These are phyloP conservation scores for Perca flavescens DNA, from an alignment of 2,113 vertebrate species.

Conservation along the genomic window DNA sequence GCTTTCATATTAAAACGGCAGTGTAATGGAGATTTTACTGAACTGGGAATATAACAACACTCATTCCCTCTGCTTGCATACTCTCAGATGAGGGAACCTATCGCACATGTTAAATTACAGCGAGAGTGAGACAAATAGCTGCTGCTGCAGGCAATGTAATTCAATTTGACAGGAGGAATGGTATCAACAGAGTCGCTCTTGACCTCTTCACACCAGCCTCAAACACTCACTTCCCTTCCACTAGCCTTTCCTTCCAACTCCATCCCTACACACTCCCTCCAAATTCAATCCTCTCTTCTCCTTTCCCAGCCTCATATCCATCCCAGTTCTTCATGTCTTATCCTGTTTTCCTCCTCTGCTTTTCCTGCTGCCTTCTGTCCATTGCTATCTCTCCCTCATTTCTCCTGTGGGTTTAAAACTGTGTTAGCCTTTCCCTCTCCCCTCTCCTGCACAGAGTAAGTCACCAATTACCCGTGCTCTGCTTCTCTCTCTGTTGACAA, in stretches of 20 bases:
- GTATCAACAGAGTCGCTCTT: constrained; percentile 61
- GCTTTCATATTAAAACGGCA: neutral
- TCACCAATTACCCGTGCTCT: constrained; percentile 80
- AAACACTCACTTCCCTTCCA: constrained; percentile 56
- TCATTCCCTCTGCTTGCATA: neutral
- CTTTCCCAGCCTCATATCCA: constrained; percentile 25
- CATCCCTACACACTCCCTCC: constrained; percentile 21
- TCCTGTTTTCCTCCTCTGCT: constrained; percentile 44
- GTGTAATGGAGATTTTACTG: neutral
- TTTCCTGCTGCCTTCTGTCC: constrained; percentile 56
- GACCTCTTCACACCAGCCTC: constrained; percentile 62
- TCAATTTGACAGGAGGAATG: constrained; percentile 62
- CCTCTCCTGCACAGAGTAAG: constrained; percentile 57
- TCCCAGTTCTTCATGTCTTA: constrained; percentile 45
- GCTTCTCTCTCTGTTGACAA: constrained; percentile 80
- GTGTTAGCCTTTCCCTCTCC: constrained; percentile 44
- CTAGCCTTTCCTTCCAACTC: constrained; percentile 35
- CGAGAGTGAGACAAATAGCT: constrained; percentile 25
- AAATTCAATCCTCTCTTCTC: constrained; percentile 33
- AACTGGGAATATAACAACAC: neutral
- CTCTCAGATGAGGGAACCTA: constrained; percentile 8
- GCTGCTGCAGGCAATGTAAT: constrained; percentile 48
- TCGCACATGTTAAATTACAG: constrained; percentile 8
- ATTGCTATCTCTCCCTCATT: constrained; percentile 37
- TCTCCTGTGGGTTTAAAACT: constrained; percentile 40